Conservation (phyloP, 2,113 vertebrate genomes). For the Phaetusa simplex region DNA sequence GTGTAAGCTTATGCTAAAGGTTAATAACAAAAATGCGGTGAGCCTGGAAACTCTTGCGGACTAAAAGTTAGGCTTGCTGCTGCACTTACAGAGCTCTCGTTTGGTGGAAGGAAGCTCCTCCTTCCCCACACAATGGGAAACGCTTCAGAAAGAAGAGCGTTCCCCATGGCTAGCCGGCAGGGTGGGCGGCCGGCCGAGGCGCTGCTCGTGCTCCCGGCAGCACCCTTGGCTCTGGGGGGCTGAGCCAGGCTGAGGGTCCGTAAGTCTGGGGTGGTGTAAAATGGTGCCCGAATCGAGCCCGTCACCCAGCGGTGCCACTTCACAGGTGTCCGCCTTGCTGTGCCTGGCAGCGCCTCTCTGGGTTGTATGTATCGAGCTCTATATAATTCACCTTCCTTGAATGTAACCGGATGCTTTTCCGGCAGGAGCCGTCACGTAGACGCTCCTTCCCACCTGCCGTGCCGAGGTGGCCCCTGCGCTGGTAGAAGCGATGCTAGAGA, state of each 20-base stretch:
- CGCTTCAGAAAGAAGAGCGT: neutral
- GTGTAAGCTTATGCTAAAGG: neutral
- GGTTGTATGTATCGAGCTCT: fast-evolving
- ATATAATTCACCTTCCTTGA: neutral
- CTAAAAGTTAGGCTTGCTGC: neutral
- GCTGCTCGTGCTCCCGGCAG: fast-evolving
- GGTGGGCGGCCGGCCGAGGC: fast-evolving
- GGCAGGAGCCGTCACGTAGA: neutral
- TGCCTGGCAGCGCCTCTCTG: neutral
- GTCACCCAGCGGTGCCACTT: neutral
- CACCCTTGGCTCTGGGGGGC: neutral
- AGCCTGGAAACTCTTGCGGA: neutral
- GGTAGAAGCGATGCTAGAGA: fast-evolving
- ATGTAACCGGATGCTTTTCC: fast-evolving
- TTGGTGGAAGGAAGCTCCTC: neutral
- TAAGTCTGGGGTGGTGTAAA: neutral
- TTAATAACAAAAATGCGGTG: neutral
- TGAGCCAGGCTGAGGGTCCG: neutral
- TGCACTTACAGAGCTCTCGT: fast-evolving
- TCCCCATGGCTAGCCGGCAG: neutral
- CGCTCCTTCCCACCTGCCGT: fast-evolving
- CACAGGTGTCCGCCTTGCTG: too few species aligned
- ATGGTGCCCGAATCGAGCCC: neutral
- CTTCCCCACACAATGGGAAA: neutral
- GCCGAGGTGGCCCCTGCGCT: neutral